These are phyloP conservation scores for Periphyllus acericola DNA, from an alignment of 2,888 invertebrate genomes.

Conservation along the genomic window DNA sequence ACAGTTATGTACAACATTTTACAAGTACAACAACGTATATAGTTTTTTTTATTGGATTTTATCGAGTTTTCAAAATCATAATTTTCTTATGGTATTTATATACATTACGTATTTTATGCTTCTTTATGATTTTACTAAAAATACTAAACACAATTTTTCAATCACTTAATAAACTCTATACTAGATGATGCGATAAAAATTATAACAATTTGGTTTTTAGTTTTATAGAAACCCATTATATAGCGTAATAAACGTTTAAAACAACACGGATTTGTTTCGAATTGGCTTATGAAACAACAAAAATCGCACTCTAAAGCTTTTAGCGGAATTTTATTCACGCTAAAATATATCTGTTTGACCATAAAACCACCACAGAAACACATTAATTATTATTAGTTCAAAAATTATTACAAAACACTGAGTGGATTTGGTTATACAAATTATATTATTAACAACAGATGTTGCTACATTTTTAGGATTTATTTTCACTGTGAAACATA, in stretches of 20 bases:
- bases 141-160: slow-evolving; percentile 38
- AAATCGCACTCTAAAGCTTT: slow-evolving; percentile 49
- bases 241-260: slow-evolving; percentile 47
- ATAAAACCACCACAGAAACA: slow-evolving; percentile 36
- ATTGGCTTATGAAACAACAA: slow-evolving; percentile 48
- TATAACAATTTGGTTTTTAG: slow-evolving; percentile 34
- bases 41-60: too few relatives aligned
- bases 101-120: too few relatives aligned
- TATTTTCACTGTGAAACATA: slow-evolving; percentile 12
- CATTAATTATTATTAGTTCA: slow-evolving; percentile 47
- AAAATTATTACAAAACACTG: slow-evolving; percentile 43
- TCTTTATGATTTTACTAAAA: background rate
- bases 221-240: slow-evolving; percentile 13
- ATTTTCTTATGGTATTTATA: background rate
- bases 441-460: slow-evolving; percentile 46
- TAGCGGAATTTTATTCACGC: slow-evolving; percentile 32
- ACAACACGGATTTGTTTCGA: slow-evolving; percentile 39
- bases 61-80: background rate
- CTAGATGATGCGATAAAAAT: slow-evolving; percentile 40
- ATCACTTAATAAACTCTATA: slow-evolving; percentile 17
- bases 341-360: slow-evolving; percentile 31
- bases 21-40: too few relatives aligned
- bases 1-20: background rate
- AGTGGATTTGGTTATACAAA: slow-evolving; percentile 15
- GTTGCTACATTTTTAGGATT: slow-evolving; percentile 22